Evolutionary conservation across 2,797 vertebrate genomes (phyloP).

Genomic region (Cercopithecus hamlyni): DNA sequence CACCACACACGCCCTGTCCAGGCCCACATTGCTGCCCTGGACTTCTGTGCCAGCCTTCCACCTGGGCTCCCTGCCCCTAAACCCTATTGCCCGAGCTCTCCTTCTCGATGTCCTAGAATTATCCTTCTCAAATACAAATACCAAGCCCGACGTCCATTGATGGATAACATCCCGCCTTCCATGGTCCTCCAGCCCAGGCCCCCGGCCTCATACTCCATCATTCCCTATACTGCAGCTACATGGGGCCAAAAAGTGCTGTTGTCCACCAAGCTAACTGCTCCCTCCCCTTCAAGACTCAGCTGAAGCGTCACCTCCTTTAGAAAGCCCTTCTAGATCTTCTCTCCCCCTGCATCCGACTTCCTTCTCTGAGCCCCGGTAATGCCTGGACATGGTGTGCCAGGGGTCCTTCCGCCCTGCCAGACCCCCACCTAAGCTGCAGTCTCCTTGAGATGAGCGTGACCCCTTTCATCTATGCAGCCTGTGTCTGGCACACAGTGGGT

Average conservation of each 20-base stretch:
- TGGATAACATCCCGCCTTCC: neutral
- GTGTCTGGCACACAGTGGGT: neutral
- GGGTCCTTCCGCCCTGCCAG: neutral
- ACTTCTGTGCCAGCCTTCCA: neutral
- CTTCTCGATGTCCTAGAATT: neutral
- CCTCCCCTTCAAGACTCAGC: neutral
- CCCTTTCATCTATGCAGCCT: neutral
- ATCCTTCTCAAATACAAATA: neutral
- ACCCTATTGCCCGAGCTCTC: neutral
- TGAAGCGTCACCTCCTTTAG: neutral
- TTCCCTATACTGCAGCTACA: neutral
- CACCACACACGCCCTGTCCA: neutral
- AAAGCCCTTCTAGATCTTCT: neutral
- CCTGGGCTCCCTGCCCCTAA: neutral
- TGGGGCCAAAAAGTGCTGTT: neutral
- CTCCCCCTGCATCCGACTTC: neutral
- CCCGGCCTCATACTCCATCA: neutral
- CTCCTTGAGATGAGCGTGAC: neutral
- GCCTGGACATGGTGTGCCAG: neutral
- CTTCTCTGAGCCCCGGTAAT: neutral
- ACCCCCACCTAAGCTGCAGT: neutral
- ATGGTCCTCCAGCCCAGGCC: neutral
- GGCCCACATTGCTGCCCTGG: neutral
- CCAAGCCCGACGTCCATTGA: neutral
- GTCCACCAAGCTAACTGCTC: neutral